These are phyloP conservation scores for Holothuria leucospilota DNA, from an alignment of 53 echinoderm and acorn worm species.

Conservation along the genomic window DNA sequence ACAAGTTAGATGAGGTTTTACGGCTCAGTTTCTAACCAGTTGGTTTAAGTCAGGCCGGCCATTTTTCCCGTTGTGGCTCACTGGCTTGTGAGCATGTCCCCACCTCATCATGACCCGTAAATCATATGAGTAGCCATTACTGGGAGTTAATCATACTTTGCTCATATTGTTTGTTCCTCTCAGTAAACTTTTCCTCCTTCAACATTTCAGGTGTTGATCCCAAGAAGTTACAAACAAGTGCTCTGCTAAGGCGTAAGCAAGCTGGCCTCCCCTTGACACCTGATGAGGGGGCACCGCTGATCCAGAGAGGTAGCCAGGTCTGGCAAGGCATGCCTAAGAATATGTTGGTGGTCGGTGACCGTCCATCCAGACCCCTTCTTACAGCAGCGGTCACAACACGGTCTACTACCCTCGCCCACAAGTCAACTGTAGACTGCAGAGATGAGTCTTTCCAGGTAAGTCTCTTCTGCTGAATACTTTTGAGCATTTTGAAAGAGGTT, in stretches of 20 bases:
- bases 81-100: too few species aligned
- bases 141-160: background rate
- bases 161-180: background rate
- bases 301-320: conserved; percentile 82
- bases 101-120: too few species aligned
- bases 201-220: conserved; percentile 78
- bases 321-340: conserved; percentile 84
- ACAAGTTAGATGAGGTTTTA: too few species aligned
- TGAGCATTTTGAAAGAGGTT: too few species aligned
- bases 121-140: too few species aligned
- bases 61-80: too few species aligned
- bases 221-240: conserved; percentile 88
- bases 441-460: conserved; percentile 78
- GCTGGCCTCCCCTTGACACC: conserved; percentile 88
- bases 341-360: conserved; percentile 60
- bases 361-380: conserved; percentile 64
- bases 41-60: too few species aligned
- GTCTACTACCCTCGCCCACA: conserved; percentile 88
- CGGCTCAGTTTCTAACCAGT: too few species aligned
- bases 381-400: conserved; percentile 76
- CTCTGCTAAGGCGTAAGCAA: conserved; percentile 86
- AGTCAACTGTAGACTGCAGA: conserved; percentile 69
- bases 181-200: background rate
- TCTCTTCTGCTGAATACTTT: background rate
- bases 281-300: conserved; percentile 85